Base-by-base conservation (phyloP, 1,140 invertebrate species). In the Chironomus tepperi region DNA sequence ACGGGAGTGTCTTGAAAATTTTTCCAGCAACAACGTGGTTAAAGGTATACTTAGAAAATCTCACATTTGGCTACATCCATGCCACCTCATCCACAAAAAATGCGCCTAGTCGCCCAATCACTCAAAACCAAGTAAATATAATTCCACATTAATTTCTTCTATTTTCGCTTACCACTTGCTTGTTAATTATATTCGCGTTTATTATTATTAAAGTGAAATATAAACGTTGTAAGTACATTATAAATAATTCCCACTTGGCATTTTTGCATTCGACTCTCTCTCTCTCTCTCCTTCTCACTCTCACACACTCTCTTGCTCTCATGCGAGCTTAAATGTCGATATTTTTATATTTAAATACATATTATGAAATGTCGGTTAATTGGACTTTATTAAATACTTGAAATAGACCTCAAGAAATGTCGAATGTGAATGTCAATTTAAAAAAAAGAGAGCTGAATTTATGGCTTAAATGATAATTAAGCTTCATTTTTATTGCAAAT, bases 171-270 rank as follows among this genome's bases (percentile, higher is more conserved):
- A 15, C 47, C 15, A 15, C 47, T 34, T 15, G 47, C 47, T 15
- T 57, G 12, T 57, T 57, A 57, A 57, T 57, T 57, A 57, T 57
- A 57, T 12, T 57, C 12, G 47, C 47, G 47, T 57, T 57, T 57
- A 57, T 57, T 15, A 57, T 57, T 57, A 57, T 57, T 15, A 57
- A 57, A 57, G 10, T 57, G 12, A 57, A 57, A 57, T 57, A 57
- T 57, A 57, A 57, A 57, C n/a, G 47, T 57, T 57, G 12, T 57
- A 5, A n/a, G 12, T 57, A 57, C 47, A 57, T n/a, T 57, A 57
- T 57, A 57, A 57, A 57, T 57, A 57, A 57, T 57, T 57, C 47
- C 47, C 47, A 57, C 47, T 57, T 57, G 47, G 47, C 47, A 57
- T 8, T 34, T 34, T 34, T 34, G 24, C 24, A 34, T 34, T 34